These are phyloP conservation scores for Calcarius lapponicus DNA, from an alignment of 2,797 vertebrate genomes.

Conservation along the genomic window DNA sequence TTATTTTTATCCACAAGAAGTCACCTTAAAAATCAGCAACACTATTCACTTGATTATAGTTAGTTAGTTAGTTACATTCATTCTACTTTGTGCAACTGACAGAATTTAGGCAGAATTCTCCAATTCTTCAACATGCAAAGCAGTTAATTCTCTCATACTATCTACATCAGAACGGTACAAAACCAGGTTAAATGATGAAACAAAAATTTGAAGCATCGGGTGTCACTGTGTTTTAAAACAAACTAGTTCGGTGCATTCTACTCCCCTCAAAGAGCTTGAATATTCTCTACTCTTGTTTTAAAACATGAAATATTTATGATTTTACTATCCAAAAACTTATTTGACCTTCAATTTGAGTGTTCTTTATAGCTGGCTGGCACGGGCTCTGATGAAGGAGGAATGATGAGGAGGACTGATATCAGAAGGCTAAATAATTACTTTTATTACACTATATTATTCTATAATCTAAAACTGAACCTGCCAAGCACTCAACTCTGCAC, in stretches of 20 bases:
- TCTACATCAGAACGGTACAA: background rate
- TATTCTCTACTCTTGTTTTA: background rate
- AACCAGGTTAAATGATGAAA: background rate
- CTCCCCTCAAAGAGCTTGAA: background rate
- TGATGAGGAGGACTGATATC: background rate
- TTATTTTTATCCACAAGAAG: background rate
- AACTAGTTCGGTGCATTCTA: background rate
- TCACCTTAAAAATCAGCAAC: background rate
- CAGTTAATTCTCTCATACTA: background rate
- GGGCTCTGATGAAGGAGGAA: accelerated
- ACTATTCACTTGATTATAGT: background rate
- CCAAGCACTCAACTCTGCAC: background rate
- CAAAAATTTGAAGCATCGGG: background rate
- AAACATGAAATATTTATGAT: background rate
- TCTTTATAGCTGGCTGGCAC: background rate
- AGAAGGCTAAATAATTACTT: background rate
- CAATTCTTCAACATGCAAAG: background rate
- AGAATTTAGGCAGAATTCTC: background rate
- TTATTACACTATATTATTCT: background rate
- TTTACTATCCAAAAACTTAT: background rate
- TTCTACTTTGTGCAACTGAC: background rate
- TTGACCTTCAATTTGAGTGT: background rate
- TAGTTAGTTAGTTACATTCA: background rate
- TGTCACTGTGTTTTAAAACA: background rate
- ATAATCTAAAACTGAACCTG: background rate